Conservation (phyloP, 2,113 vertebrate species). For the Saiga tatarica region DNA sequence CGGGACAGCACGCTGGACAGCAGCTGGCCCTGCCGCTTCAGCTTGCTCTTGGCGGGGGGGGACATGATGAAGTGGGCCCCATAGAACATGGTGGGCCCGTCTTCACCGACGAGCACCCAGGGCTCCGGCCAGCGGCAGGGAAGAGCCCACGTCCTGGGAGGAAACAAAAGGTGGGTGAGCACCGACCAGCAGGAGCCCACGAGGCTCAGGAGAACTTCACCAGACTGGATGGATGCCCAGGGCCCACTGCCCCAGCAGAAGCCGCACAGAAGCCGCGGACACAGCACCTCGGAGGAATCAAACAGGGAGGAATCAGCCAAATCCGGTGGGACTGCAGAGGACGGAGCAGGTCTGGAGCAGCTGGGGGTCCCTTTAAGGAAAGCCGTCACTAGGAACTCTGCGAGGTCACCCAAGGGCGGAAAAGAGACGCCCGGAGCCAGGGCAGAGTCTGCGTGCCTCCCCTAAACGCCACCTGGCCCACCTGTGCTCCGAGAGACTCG, state of each 20-base stretch:
- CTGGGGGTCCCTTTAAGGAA: not conserved
- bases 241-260: not conserved
- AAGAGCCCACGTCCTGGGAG: not conserved
- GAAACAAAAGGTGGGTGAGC: not conserved
- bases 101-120: slow-evolving; percentile 38
- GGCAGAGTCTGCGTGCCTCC: not conserved
- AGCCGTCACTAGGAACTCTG: not conserved
- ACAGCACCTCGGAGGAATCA: fast-evolving
- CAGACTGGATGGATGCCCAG: fast-evolving
- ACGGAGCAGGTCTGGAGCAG: not conserved
- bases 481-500: fast-evolving
- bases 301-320: not conserved
- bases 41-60: slow-evolving; percentile 91
- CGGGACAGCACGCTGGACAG: slow-evolving; percentile 92
- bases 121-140: not conserved
- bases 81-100: slow-evolving; percentile 89
- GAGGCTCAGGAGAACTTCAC: not conserved
- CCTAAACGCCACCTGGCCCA: not conserved
- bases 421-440: not conserved
- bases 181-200: not conserved
- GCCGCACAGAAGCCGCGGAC: not conserved
- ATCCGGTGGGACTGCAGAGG: fast-evolving
- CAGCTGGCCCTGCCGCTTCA: slow-evolving; percentile 94
- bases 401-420: not conserved
- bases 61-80: slow-evolving; percentile 91